phyloP scores from a whole-genome alignment of 1,140 invertebrate genomes.

The Harlomillsia oculata region DNA sequence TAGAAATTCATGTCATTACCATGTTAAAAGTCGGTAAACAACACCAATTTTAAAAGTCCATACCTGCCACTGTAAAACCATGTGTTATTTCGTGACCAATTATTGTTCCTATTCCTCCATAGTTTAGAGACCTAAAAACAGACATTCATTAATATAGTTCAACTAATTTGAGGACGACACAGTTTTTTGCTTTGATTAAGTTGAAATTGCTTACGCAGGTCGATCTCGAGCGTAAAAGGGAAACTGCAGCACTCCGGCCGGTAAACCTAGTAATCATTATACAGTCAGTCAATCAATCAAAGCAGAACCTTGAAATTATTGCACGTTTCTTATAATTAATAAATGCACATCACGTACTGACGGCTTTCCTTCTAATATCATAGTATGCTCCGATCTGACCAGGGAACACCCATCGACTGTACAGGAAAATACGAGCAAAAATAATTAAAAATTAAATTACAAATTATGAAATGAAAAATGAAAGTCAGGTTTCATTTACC shows the following conservation, averaged over 20 bases:
- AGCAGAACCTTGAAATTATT: no score
- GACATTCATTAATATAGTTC: background rate
- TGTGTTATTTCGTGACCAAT: conserved; percentile 28
- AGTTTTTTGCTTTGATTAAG: background rate
- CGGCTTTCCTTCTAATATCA: conserved; percentile 18
- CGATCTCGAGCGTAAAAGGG: conserved; percentile 36
- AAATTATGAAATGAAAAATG: background rate
- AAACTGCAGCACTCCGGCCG: conserved; percentile 33
- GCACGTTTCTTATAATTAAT: background rate
- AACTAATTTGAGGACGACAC: background rate
- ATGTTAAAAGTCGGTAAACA: background rate
- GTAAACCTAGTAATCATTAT: conserved; percentile 21
- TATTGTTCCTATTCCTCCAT: conserved; percentile 12
- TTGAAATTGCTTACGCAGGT: conserved; percentile 31
- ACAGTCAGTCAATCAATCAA: background rate
- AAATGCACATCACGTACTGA: conserved; percentile 17
- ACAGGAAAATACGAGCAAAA: background rate
- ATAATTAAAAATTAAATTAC: background rate
- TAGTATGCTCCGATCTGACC: conserved; percentile 22
- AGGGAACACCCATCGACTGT: conserved; percentile 19
- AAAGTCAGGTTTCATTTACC: conserved; percentile 5
- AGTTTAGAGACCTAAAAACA: conserved; percentile 10
- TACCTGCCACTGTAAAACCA: conserved; percentile 21
- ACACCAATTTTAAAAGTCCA: background rate
- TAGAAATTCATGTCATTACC: background rate